phyloP scores from a whole-genome alignment of 2,797 vertebrate genomes.

The Odontamblyopus rebecca region DNA sequence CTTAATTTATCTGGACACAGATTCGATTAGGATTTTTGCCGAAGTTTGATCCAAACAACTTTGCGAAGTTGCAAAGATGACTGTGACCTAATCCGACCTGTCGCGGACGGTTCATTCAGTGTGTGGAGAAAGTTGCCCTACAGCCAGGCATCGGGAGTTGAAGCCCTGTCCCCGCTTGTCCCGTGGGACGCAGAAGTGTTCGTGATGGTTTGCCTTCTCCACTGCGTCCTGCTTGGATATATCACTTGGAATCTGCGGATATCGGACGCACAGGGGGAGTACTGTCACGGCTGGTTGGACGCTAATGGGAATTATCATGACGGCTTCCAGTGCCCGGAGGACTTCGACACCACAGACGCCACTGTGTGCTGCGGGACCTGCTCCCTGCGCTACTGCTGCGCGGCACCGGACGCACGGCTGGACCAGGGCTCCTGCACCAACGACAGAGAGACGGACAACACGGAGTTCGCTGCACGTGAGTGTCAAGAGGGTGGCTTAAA shows the following conservation, averaged over 20 bases:
- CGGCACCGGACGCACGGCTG: conserved; percentile 86
- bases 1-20: background rate
- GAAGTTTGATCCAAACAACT: background rate
- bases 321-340: conserved; percentile 96
- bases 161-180: conserved; percentile 30
- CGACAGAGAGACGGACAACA: conserved; percentile 83
- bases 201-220: conserved; percentile 77
- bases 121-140: background rate
- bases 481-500: conserved; percentile 13
- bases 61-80: conserved; percentile 35
- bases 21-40: conserved; percentile 18
- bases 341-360: conserved; percentile 90
- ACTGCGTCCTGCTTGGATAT: conserved; percentile 78
- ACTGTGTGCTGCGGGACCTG: conserved; percentile 96
- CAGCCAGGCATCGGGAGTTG: conserved; percentile 19
- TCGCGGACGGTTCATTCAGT: background rate
- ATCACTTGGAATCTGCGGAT: conserved; percentile 81
- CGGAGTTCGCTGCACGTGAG: conserved; percentile 87
- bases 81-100: conserved; percentile 32
- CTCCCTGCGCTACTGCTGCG: conserved; percentile 93
- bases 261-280: conserved; percentile 87
- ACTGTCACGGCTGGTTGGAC: conserved; percentile 96
- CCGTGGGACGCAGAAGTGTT: conserved; percentile 25
- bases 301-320: conserved; percentile 86
- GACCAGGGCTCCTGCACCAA: conserved; percentile 94